Percentiles rank a stretch among this genome's conserved stretches.
Evolutionary conservation across 1,140 invertebrate genomes (phyloP).

Genomic region (Homarus americanus): DNA sequence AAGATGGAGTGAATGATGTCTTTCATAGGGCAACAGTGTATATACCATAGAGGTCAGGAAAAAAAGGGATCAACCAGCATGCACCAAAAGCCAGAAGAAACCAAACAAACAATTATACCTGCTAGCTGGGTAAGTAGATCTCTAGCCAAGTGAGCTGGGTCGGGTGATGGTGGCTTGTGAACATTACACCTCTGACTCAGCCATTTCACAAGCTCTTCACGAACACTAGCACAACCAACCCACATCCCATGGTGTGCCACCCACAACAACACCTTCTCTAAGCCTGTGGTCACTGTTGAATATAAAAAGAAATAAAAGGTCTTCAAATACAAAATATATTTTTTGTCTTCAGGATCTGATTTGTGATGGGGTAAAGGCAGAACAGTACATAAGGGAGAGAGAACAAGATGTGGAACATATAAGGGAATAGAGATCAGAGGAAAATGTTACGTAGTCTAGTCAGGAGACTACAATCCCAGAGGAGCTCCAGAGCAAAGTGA

Average conservation of each 20-base stretch:
- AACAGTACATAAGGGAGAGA: too few species aligned
- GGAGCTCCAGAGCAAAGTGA: too few species aligned
- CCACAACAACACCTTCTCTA: constrained; percentile 12
- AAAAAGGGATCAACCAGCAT: too few species aligned
- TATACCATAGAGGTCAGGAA: too few species aligned
- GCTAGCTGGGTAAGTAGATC: constrained; percentile 2
- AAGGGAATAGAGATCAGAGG: too few species aligned
- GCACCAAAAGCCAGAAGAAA: not conserved
- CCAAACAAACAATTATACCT: not conserved
- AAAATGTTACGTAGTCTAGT: too few species aligned
- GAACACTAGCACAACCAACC: constrained; percentile 1
- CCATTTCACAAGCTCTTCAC: constrained; percentile 6
- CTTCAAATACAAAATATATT: not conserved
- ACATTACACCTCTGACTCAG: not conserved
- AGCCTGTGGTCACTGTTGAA: not conserved
- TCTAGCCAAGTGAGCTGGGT: not conserved
- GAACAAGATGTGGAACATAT: too few species aligned
- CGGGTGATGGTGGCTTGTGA: not conserved
- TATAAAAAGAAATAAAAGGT: not conserved
- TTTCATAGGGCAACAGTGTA: too few species aligned
- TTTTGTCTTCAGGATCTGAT: not conserved
- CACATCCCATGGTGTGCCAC: constrained; percentile 13
- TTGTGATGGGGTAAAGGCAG: too few species aligned
- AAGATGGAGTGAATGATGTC: too few species aligned
- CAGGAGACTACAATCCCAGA: too few species aligned